Evolutionary conservation across 2,797 vertebrate species (phyloP).

Genomic region (Podarcis siculus): DNA sequence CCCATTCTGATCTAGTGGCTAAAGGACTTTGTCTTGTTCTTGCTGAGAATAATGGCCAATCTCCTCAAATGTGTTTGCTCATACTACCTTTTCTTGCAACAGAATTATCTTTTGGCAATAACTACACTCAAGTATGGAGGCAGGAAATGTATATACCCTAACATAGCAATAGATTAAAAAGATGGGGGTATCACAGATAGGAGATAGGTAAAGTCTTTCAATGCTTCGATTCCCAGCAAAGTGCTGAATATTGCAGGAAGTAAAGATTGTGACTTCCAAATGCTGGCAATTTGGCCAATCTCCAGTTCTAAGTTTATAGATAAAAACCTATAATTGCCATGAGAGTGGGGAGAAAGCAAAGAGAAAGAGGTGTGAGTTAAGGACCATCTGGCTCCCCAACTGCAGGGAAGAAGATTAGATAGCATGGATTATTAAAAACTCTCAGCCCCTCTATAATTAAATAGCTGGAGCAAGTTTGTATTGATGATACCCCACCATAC

Average conservation of each 20-base stretch:
- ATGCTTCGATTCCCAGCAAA: conserved; percentile 15
- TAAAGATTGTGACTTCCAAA: background rate
- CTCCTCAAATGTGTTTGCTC: background rate
- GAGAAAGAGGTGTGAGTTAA: background rate
- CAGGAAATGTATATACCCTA: background rate
- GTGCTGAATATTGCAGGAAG: background rate
- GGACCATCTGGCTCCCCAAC: conserved; percentile 18
- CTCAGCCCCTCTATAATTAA: conserved; percentile 39
- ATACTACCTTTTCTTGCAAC: background rate
- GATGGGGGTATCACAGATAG: background rate
- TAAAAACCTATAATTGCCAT: background rate
- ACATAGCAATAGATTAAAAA: background rate
- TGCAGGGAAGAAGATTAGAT: conserved; percentile 32
- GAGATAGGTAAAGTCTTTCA: background rate
- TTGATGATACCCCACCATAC: conserved; percentile 5
- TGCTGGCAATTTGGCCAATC: conserved; percentile 9
- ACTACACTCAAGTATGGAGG: background rate
- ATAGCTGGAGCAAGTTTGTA: conserved; percentile 6
- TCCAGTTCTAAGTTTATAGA: conserved; percentile 19
- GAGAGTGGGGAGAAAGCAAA: background rate
- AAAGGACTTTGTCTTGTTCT: background rate
- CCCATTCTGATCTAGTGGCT: background rate
- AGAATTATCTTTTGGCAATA: background rate
- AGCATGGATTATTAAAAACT: conserved; percentile 25
- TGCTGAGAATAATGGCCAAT: background rate